Evolutionary conservation across 2,113 vertebrate species (phyloP).

Genomic region (Hemichromis elongatus): DNA sequence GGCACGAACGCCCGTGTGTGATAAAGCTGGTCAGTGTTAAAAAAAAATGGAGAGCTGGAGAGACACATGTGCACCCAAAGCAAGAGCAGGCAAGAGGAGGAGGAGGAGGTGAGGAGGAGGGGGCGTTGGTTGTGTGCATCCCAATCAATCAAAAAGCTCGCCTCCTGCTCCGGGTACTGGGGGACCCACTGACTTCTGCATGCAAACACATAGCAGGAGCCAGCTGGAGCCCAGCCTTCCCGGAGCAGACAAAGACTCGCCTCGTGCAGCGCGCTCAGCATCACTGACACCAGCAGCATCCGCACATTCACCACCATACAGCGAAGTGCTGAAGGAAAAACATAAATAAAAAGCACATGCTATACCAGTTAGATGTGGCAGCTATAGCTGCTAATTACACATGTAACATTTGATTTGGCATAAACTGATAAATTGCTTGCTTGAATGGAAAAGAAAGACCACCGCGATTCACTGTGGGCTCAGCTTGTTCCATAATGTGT

Average conservation of each 20-base stretch:
- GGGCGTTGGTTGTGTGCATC: conserved; percentile 29
- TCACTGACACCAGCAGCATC: conserved; percentile 40
- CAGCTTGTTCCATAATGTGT: neutral
- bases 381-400: neutral
- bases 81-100: conserved; percentile 6
- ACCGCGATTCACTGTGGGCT: neutral
- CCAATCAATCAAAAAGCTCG: conserved; percentile 57
- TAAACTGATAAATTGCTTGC: neutral
- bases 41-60: conserved; percentile 12
- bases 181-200: conserved; percentile 61
- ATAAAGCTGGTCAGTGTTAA: neutral
- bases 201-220: conserved; percentile 49
- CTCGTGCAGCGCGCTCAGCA: conserved; percentile 42
- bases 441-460: neutral
- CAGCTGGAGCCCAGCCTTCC: conserved; percentile 64
- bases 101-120: neutral
- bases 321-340: neutral
- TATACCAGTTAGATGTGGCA: neutral
- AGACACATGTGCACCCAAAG: conserved; percentile 25
- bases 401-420: neutral
- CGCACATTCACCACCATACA: neutral
- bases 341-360: neutral
- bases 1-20: neutral
- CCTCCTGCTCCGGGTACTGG: conserved; percentile 47
- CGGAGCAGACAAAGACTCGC: conserved; percentile 57